Evolutionary conservation across 2,888 invertebrate genomes (phyloP), one percentile per base, ranked within the genome.

Genomic region (Sepioteuthis lessoniana): DNA sequence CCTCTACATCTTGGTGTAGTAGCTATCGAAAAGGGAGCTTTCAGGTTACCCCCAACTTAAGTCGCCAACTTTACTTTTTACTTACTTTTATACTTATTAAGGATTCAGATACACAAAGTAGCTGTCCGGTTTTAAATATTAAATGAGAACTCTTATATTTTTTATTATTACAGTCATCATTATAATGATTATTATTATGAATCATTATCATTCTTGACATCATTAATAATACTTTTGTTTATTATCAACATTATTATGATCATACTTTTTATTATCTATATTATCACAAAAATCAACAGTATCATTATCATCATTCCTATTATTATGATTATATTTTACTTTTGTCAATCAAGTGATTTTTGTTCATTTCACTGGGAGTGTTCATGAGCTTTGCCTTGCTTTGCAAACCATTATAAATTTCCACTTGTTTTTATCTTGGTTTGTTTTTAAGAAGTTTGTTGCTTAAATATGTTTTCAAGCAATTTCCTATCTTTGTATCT

Each of bases 401-500:
- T 55, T 55, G 25, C n/a, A 76, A 76, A 16, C n/a, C 76, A 76
- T 76, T 76, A 76, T 76, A 76, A n/a, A 76, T 76, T 76, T 76
- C 76, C 76, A 76, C 76, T 76, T 76, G 76, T 76, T n/a, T 76
- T 76, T 76, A 76, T 76, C 76, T 76, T 13, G 10, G 76, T 76
- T 76, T 76, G 76, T 76, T 76, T 76, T n/a, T 76, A 76, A 76
- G 76, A 76, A 35, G 76, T 76, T 76, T 76, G 76, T 35, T 76
- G 76, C 76, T 76, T 35, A 76, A 76, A 76, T 76, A 76, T 76
- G 76, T 76, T 76, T 76, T 76, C n/a, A 76, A 19, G n/a, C 76
- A 76, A 76, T 76, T 76, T 76, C 76, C 76, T 76, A 76, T 76
- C 76, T 76, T 76, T 76, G 76, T 35, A 76, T 76, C 76, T 76